Base-by-base conservation (phyloP, 2,888 invertebrate species). In the Neria commutata region DNA sequence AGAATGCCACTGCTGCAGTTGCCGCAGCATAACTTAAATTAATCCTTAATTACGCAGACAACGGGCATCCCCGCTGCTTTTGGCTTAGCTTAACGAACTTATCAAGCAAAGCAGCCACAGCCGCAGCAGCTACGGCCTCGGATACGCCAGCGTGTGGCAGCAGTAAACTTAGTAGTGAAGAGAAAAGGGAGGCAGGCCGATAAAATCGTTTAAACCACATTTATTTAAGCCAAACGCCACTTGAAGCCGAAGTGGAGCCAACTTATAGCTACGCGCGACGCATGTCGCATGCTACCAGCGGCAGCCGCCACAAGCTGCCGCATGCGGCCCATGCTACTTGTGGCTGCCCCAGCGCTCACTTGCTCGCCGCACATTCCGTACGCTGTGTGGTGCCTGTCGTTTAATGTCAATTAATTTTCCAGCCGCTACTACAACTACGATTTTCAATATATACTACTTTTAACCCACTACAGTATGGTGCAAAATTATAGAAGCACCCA, bases 341-440 rank as follows among this genome's bases (percentile, higher is more conserved):
- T 10, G 29, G 54, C 29, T 33, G 45, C n/a, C 19, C n/a, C n/a
- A n/a, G n/a, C n/a, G n/a, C n/a, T n/a, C n/a, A n/a, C n/a, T n/a
- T n/a, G n/a, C n/a, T n/a, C n/a, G n/a, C n/a, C n/a, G 37, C 6
- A n/a, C 37, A 37, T 37, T 37, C 37, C 37, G n/a, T 6, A 19
- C 69, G 56, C 71, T 65, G 70, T 70, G 72, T 70, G 74, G 75
- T 72, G 77, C 75, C 75, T n/a, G 69, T 71, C 73, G 75, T 75
- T 77, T 76, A 77, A 73, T 74, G 74, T 77, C 76, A 76, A 77
- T 78, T 78, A 74, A 78, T 78, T 77, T 76, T n/a, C n/a, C n/a
- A n/a, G n/a, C n/a, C n/a, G n/a, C n/a, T n/a, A n/a, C n/a, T n/a
- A n/a, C n/a, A n/a, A n/a, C n/a, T n/a, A n/a, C n/a, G n/a, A n/a